A percentile compares a stretch with the other conserved stretches of the same genome.
Evolutionary conservation across 2,888 invertebrate species (phyloP).

Genomic region (Dendrolimus houi): DNA sequence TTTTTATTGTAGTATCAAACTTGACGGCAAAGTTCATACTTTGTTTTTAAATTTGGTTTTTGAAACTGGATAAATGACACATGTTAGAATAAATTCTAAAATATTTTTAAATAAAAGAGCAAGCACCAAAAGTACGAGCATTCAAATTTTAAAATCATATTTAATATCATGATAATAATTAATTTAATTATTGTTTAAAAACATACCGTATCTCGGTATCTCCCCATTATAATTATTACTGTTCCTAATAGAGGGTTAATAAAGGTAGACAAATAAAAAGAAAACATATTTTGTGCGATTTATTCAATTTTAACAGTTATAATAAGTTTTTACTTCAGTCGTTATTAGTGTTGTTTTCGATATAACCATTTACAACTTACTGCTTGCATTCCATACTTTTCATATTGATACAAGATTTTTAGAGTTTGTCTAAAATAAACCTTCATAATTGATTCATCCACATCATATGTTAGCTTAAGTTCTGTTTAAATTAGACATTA

Average conservation of each 20-base stretch:
- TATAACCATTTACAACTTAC: slow-evolving; percentile 20
- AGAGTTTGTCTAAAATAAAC: background rate
- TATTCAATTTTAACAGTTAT: slow-evolving; percentile 74
- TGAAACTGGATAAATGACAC: too few species aligned
- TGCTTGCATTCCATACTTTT: background rate
- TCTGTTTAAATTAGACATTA: slow-evolving; percentile 5
- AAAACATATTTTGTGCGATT: slow-evolving; percentile 66
- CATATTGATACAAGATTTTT: slow-evolving; percentile 1
- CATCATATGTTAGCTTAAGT: background rate
- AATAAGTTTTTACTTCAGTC: slow-evolving; percentile 72
- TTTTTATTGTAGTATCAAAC: too few species aligned
- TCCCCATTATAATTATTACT: too few species aligned
- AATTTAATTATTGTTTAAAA: too few species aligned
- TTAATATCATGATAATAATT: too few species aligned
- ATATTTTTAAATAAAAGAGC: too few species aligned
- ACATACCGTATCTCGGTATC: too few species aligned
- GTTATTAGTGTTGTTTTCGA: slow-evolving; percentile 44
- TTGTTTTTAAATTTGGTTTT: too few species aligned
- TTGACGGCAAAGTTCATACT: too few species aligned
- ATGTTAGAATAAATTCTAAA: too few species aligned
- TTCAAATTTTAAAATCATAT: too few species aligned
- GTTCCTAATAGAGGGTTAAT: background rate
- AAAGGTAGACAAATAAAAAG: slow-evolving; percentile 34
- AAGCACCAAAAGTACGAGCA: too few species aligned
- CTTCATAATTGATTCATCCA: background rate